Percentiles rank a stretch among this genome's conserved stretches.
These are phyloP conservation scores for Carapus acus DNA, from an alignment of 2,797 vertebrate species.

Conservation along the genomic window DNA sequence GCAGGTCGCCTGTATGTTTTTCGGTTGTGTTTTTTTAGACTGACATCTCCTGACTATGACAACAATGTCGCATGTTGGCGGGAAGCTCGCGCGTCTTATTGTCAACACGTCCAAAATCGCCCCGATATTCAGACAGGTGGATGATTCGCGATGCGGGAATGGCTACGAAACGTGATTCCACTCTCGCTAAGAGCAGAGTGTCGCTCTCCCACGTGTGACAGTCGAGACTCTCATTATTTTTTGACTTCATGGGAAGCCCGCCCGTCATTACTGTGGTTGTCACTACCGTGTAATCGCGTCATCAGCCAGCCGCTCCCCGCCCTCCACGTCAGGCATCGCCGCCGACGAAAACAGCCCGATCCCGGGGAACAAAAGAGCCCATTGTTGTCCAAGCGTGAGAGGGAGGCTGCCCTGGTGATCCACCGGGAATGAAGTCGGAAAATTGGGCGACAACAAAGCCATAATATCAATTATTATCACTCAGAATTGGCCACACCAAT, in stretches of 20 bases:
- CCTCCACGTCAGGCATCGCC: background rate
- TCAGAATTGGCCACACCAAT: too few relatives aligned
- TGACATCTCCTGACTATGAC: slow-evolving; percentile 25
- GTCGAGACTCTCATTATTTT: slow-evolving; percentile 7
- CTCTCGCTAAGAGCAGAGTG: background rate
- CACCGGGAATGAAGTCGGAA: too few relatives aligned
- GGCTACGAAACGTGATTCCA: background rate
- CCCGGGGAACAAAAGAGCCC: slow-evolving; percentile 9
- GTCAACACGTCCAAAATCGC: background rate
- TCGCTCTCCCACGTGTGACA: background rate
- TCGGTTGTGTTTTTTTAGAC: slow-evolving; percentile 1
- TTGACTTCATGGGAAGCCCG: slow-evolving; percentile 15
- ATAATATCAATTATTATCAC: too few relatives aligned
- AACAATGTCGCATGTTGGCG: slow-evolving; percentile 51
- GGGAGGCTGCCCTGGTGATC: background rate
- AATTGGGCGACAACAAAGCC: too few relatives aligned
- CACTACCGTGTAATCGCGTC: slow-evolving; percentile 34
- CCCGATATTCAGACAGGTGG: slow-evolving; percentile 13
- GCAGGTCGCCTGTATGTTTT: background rate
- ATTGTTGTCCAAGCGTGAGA: slow-evolving; percentile 9
- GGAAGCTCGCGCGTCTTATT: slow-evolving; percentile 12
- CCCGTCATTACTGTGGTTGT: slow-evolving; percentile 27
- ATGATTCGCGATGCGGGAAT: background rate
- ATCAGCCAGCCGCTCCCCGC: slow-evolving; percentile 39
- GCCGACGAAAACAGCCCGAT: background rate